These are phyloP conservation scores for Tridacna crocea DNA, from an alignment of 2,888 invertebrate genomes.

Conservation along the genomic window DNA sequence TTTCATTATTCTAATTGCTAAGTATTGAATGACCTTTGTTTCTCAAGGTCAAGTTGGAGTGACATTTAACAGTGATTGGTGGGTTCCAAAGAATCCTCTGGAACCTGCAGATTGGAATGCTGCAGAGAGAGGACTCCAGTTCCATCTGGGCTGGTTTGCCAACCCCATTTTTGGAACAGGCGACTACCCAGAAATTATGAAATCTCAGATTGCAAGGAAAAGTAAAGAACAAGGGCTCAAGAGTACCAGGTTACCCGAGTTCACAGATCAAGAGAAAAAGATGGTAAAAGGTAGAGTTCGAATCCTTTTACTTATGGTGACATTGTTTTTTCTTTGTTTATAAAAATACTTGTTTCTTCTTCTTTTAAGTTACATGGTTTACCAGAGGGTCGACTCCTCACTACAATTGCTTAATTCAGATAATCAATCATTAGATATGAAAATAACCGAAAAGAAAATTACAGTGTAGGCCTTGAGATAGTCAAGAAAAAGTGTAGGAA, in stretches of 20 bases:
- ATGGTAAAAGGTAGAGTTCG: conserved; percentile 46
- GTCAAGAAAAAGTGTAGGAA: no score
- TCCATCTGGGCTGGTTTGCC: conserved; percentile 76
- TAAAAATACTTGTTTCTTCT: no score
- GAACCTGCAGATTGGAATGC: conserved; percentile 63
- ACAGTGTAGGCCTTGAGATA: no score
- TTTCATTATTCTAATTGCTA: no score
- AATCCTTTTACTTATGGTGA: no score
- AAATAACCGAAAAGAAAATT: no score
- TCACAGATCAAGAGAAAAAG: conserved; percentile 46
- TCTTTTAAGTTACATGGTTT: no score
- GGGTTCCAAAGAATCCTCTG: conserved; percentile 59
- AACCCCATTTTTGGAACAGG: conserved; percentile 75
- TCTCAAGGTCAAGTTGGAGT: conserved; percentile 14
- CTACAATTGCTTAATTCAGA: no score
- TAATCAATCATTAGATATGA: no score
- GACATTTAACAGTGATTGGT: conserved; percentile 64
- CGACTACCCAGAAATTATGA: conserved; percentile 85
- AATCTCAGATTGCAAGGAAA: conserved; percentile 44
- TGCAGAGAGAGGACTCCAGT: conserved; percentile 64
- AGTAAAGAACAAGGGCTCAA: conserved; percentile 41
- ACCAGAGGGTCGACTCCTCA: no score
- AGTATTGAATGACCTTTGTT: not conserved
- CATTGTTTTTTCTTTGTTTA: no score
- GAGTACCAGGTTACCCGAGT: conserved; percentile 52